These are phyloP conservation scores for Agonum fuliginosum DNA, from an alignment of 2,888 invertebrate species.

Conservation along the genomic window DNA sequence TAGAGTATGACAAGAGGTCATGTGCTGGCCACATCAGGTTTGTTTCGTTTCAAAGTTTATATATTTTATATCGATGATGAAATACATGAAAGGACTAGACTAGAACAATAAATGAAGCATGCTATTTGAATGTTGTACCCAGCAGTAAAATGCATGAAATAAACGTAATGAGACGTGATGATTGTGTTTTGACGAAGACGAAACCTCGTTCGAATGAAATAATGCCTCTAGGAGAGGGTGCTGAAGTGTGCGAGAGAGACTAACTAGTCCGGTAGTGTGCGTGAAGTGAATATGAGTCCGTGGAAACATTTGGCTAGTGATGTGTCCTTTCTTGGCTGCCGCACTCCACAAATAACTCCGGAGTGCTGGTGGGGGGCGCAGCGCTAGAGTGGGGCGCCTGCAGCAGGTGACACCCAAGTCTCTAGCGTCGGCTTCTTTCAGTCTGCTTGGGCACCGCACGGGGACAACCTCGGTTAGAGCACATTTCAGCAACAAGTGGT, in stretches of 20 bases:
- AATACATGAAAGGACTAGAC: no score
- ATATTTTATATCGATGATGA: no score
- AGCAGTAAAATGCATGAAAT: constrained; percentile 23
- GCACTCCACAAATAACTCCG: constrained; percentile 76
- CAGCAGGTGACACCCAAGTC: constrained; percentile 56
- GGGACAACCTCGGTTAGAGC: constrained; percentile 53
- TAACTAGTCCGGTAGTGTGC: constrained; percentile 21
- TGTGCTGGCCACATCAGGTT: no score
- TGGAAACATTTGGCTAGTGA: constrained; percentile 63
- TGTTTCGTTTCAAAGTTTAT: no score
- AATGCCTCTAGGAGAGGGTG: constrained; percentile 13
- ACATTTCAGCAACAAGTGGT: constrained; percentile 52
- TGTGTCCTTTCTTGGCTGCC: constrained; percentile 78
- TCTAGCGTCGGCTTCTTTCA: constrained; percentile 54
- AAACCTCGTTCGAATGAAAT: neutral
- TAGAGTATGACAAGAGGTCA: no score
- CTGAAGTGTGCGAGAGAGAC: constrained; percentile 14
- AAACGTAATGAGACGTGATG: neutral
- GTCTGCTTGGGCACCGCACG: constrained; percentile 59
- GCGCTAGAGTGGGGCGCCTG: constrained; percentile 47
- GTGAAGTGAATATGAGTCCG: constrained; percentile 56
- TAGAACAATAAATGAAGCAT: neutral
- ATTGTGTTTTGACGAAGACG: neutral
- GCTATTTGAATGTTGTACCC: constrained; percentile 16
- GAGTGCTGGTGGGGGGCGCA: constrained; percentile 60